Evolutionary conservation across 2,113 vertebrate genomes (phyloP).

Genomic region (Oreotrochilus melanogaster): DNA sequence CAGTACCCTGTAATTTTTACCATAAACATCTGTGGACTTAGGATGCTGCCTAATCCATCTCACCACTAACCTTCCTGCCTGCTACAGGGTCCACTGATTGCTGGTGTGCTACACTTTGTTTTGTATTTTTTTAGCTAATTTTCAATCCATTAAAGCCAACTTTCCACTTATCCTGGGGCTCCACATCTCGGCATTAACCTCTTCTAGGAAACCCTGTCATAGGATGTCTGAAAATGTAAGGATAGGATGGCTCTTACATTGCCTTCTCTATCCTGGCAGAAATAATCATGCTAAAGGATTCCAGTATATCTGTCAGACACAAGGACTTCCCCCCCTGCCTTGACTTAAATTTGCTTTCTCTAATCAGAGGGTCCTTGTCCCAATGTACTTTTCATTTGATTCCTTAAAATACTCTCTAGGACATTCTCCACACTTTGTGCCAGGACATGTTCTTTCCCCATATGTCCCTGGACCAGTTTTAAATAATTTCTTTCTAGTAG

Average conservation of each 20-base stretch:
- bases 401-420: constrained; percentile 15
- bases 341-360: background rate
- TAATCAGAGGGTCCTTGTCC: background rate
- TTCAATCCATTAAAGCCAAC: constrained; percentile 52
- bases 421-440: background rate
- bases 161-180: constrained; percentile 2
- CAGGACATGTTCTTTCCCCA: background rate
- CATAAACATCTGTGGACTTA: background rate
- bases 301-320: background rate
- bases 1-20: constrained; percentile 13
- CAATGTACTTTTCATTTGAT: background rate
- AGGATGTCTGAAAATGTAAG: constrained; percentile 21
- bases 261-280: background rate
- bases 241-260: background rate
- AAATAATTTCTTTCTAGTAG: constrained; percentile 22
- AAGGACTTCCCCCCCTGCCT: background rate
- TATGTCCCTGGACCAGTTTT: background rate
- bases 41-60: background rate
- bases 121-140: constrained; percentile 4
- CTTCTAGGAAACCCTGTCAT: constrained; percentile 22
- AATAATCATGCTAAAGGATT: background rate
- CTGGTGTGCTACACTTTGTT: background rate
- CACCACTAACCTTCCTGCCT: background rate
- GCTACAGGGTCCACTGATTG: background rate
- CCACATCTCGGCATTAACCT: constrained; percentile 26